Conservation (phyloP, 2,888 invertebrate genomes). For the Eilema depressum region DNA sequence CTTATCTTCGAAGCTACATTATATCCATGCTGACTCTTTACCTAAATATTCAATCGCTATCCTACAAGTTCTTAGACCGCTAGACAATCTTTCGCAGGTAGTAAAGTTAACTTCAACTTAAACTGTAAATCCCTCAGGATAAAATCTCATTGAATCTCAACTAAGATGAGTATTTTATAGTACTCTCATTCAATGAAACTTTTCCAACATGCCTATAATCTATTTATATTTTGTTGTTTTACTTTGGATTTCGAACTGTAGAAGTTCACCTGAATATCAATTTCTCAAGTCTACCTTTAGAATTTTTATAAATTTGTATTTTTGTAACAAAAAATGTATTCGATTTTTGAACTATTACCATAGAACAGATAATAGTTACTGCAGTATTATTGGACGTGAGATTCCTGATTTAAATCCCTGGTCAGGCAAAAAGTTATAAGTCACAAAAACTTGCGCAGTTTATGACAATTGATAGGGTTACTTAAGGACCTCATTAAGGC, state of each 20-base stretch:
- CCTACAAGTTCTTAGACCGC: conserved; percentile 28
- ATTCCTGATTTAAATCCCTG: too few relatives aligned
- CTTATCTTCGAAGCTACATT: too few relatives aligned
- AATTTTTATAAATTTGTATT: too few relatives aligned
- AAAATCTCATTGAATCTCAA: conserved; percentile 42
- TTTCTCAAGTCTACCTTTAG: too few relatives aligned
- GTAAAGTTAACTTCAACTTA: conserved; percentile 49
- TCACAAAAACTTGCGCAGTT: too few relatives aligned
- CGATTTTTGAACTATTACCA: too few relatives aligned
- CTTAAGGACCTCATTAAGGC: too few relatives aligned
- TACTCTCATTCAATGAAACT: conserved; percentile 26
- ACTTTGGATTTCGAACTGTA: not conserved
- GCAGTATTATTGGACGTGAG: too few relatives aligned
- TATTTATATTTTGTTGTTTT: not conserved
- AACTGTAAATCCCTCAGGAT: conserved; percentile 47
- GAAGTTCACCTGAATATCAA: not conserved
- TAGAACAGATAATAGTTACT: too few relatives aligned
- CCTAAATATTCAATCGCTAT: not conserved
- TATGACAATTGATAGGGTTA: too few relatives aligned
- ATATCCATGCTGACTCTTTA: not conserved
- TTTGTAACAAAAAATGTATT: too few relatives aligned
- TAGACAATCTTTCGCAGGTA: conserved; percentile 48
- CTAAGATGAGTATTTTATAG: conserved; percentile 32
- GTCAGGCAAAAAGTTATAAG: too few relatives aligned
- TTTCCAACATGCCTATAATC: conserved; percentile 12